phyloP scores from a whole-genome alignment of 2,797 vertebrate genomes.

The Chrysolophus pictus region DNA sequence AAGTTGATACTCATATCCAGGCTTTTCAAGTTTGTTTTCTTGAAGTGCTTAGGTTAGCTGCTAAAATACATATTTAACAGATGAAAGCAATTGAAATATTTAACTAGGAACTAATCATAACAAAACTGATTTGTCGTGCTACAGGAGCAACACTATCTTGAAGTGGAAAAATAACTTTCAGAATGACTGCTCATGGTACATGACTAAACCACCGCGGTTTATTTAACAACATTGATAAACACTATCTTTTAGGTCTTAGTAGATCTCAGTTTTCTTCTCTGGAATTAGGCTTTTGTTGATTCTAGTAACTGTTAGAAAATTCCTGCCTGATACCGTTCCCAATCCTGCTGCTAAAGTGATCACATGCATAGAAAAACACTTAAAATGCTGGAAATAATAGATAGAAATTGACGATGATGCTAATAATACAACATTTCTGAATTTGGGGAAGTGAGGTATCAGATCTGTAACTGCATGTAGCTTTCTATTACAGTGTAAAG shows the following conservation, averaged over 20 bases:
- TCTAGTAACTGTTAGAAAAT: background rate
- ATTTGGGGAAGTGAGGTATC: background rate
- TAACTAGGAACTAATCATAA: constrained; percentile 25
- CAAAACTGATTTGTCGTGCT: background rate
- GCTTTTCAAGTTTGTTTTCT: constrained; percentile 1
- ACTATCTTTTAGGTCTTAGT: background rate
- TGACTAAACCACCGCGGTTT: background rate
- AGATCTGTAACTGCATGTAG: background rate
- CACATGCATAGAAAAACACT: background rate
- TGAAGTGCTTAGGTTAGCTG: background rate
- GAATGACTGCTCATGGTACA: background rate
- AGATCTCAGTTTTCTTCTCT: background rate
- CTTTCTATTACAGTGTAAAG: background rate
- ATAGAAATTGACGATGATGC: background rate
- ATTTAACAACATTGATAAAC: background rate
- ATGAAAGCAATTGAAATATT: constrained; percentile 26
- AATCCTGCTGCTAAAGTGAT: background rate
- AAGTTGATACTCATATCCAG: constrained; percentile 38
- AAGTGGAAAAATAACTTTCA: constrained; percentile 10
- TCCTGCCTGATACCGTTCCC: background rate
- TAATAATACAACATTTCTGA: background rate
- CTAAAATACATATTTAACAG: background rate
- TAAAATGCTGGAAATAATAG: background rate
- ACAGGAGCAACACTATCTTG: background rate
- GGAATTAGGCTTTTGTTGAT: background rate